Percentiles rank a stretch among this genome's conserved stretches.
Evolutionary conservation across 2,113 vertebrate species (phyloP).

Genomic region (Setophaga kirtlandii): DNA sequence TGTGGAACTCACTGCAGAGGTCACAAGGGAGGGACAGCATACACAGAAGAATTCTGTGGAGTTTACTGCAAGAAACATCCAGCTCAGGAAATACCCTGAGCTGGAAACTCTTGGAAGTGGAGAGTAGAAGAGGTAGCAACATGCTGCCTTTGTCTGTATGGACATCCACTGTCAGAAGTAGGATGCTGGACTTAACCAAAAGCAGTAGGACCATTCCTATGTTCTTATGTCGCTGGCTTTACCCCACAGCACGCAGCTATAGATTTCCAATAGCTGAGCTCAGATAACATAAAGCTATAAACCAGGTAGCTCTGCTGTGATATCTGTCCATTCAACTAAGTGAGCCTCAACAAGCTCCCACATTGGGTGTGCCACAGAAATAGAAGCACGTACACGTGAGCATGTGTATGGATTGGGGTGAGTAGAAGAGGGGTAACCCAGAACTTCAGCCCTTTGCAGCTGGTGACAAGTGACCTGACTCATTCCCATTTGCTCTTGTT

Average conservation of each 20-base stretch:
- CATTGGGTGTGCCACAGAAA: neutral
- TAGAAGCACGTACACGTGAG: fast-evolving
- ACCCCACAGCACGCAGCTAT: neutral
- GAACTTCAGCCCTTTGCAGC: neutral
- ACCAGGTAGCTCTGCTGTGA: neutral
- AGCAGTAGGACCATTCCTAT: neutral
- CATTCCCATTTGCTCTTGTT: neutral
- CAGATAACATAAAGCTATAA: neutral
- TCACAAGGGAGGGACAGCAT: neutral
- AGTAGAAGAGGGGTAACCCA: neutral
- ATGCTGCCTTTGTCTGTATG: neutral
- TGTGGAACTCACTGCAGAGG: neutral
- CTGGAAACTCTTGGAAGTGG: neutral
- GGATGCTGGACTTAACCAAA: neutral
- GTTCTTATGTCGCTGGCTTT: neutral
- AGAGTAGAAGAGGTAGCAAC: neutral
- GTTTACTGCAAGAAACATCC: neutral
- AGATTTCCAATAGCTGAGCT: neutral
- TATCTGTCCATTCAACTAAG: neutral
- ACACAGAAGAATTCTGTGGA: neutral
- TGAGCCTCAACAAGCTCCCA: neutral
- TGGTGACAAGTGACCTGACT: neutral
- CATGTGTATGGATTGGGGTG: too few relatives aligned
- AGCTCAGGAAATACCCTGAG: neutral
- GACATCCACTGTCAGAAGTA: neutral